These are phyloP conservation scores for Connochaetes taurinus DNA, from an alignment of 2,113 vertebrate genomes.

Conservation along the genomic window DNA sequence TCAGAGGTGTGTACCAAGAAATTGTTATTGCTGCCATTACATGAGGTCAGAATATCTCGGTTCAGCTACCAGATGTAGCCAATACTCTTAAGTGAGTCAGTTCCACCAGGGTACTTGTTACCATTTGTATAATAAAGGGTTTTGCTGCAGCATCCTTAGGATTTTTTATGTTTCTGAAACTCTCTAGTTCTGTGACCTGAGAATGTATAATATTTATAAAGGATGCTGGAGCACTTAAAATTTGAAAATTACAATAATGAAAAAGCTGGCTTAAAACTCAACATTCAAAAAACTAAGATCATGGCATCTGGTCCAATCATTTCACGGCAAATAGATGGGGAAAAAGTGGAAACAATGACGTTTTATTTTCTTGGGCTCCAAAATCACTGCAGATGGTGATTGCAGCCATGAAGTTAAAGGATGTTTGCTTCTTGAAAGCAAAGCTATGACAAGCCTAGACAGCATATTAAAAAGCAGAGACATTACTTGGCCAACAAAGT, in stretches of 20 bases:
- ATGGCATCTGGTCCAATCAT: not conserved
- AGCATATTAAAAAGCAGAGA: not conserved
- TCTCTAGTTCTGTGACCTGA: constrained; percentile 62
- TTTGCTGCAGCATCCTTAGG: not conserved
- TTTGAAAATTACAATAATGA: not conserved
- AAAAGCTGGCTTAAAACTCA: not conserved
- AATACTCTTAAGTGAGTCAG: not conserved
- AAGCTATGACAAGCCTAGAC: not conserved
- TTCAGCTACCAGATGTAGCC: not conserved
- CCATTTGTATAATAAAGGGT: not conserved
- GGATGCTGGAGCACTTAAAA: not conserved
- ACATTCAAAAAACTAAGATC: not conserved
- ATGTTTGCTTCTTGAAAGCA: not conserved
- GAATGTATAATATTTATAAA: not conserved
- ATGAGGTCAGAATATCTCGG: not conserved
- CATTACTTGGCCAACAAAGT: not conserved
- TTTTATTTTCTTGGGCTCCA: not conserved
- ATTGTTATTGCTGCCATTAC: not conserved
- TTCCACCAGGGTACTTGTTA: not conserved
- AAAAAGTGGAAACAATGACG: not conserved
- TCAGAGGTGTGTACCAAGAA: not conserved
- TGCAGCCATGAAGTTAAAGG: not conserved
- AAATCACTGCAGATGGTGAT: not conserved
- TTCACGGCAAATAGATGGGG: not conserved
- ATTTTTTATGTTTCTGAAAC: not conserved